Base-by-base conservation (phyloP, 2,113 vertebrate species). In the Spilogale gracilis region DNA sequence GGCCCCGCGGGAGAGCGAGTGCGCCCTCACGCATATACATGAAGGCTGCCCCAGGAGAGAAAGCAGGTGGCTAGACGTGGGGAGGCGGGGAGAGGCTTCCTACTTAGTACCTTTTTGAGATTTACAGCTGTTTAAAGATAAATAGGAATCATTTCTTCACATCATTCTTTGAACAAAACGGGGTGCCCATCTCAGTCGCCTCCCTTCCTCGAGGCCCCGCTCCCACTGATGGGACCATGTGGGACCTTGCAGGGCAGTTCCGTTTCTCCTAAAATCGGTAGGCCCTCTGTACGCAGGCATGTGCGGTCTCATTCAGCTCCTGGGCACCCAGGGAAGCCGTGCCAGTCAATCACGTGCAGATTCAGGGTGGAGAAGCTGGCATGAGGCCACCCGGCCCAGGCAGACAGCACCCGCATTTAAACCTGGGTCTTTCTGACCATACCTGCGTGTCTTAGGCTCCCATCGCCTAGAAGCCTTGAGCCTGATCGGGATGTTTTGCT, bases 11-110 rank as follows among this genome's bases (percentile, higher is more conserved):
- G 2, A 25, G 4, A 6, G 1, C 0, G 21, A 2, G 43, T 4
- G 43, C 7, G 1, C 0, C 5, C 0, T 9, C 54, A n/a, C 20
- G 7, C 1, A 9, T 0, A 23, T n/a, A 25, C 25, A 18, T 14
- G 11, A 6, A 20, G 10, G 5, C 69, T 25, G 9, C 32, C 60
- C 43, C 85, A 8, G n/a, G 45, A 58, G 50, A 86, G n/a, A 65
- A 48, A 82, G 32, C 5, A 4, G 8, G 10, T 32, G 9, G 5
- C 48, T 48, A 10, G n/a, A 85, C 54, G 30, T 1, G 6, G 61
- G 2, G 27, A 5, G 6, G 61, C 1, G 10, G 14, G 43, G 23
- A 27, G 13, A 27, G 23, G 6, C 18, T 27, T 79, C 32, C 2
- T 5, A 45, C 16, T 58, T 4, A 20, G 17, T 11, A 23, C 0